Percentiles rank a stretch among this genome's conserved stretches.
These are phyloP conservation scores for Aplocera efformata DNA, from an alignment of 2,888 invertebrate genomes.

Conservation along the genomic window DNA sequence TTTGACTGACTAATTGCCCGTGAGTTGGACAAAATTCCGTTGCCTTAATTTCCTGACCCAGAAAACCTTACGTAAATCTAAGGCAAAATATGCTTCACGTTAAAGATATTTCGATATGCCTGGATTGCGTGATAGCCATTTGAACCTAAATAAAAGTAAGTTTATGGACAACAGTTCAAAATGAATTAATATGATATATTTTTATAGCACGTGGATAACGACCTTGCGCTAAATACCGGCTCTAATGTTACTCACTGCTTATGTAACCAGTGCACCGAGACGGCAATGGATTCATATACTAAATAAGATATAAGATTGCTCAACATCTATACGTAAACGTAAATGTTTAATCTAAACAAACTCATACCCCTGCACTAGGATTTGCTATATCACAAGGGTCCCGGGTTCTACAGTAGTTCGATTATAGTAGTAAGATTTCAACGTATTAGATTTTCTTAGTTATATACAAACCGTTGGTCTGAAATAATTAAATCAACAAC, in stretches of 20 bases:
- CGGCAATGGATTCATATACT: not conserved
- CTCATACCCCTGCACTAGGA: too few species aligned
- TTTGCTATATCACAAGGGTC: too few species aligned
- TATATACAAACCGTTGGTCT: too few species aligned
- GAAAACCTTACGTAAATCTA: constrained; percentile 13
- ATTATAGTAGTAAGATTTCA: too few species aligned
- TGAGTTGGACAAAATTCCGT: not conserved
- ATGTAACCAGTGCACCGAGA: constrained; percentile 18
- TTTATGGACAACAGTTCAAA: constrained; percentile 10
- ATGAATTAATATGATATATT: constrained; percentile 10
- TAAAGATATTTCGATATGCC: constrained; percentile 21
- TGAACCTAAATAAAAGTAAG: constrained; percentile 9
- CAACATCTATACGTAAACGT: too few species aligned
- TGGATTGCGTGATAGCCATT: constrained; percentile 25
- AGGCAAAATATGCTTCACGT: constrained; percentile 13
- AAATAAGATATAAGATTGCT: not conserved
- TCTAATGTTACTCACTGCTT: constrained; percentile 19
- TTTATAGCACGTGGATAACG: constrained; percentile 12
- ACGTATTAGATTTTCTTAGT: too few species aligned
- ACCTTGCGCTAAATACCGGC: constrained; percentile 21
- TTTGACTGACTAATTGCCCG: too few species aligned
- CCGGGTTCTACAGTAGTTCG: too few species aligned
- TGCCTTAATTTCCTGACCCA: constrained; percentile 14
- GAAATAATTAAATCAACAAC: not conserved
- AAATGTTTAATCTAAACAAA: too few species aligned